Evolutionary conservation across 2,888 invertebrate species (phyloP).

Genomic region (Eupithecia insigniata): DNA sequence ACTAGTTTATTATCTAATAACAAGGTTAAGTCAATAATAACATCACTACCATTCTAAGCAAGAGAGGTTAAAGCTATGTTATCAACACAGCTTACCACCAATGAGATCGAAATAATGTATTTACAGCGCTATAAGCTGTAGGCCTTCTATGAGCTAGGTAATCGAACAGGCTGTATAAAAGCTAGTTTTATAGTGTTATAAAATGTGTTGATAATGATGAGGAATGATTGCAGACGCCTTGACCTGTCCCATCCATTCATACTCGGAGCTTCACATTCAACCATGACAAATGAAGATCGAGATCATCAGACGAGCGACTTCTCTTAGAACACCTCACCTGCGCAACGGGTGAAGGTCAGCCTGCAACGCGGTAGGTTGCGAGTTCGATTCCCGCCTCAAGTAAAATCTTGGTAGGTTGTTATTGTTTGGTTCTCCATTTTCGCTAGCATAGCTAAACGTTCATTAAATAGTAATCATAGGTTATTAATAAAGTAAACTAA

Average conservation of each 20-base stretch:
- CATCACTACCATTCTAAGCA: neutral
- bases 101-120: neutral
- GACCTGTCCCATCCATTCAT: slow-evolving; percentile 42
- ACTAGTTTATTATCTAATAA: too few relatives aligned
- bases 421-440: neutral
- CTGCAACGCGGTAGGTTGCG: too few relatives aligned
- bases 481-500: neutral
- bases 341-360: too few relatives aligned
- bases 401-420: too few relatives aligned
- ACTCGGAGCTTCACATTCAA: neutral
- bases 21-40: neutral
- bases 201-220: slow-evolving; percentile 44
- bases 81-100: neutral
- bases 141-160: neutral
- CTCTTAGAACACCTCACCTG: neutral
- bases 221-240: slow-evolving; percentile 44
- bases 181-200: slow-evolving; percentile 41
- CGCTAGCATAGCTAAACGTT: neutral
- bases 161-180: slow-evolving; percentile 15
- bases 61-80: neutral
- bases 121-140: neutral
- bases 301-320: neutral
- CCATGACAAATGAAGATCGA: neutral
- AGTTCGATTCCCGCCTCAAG: too few relatives aligned
- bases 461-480: neutral